These are phyloP conservation scores for Corynorhinus townsendii DNA, from an alignment of 2,113 vertebrate genomes.

Conservation along the genomic window DNA sequence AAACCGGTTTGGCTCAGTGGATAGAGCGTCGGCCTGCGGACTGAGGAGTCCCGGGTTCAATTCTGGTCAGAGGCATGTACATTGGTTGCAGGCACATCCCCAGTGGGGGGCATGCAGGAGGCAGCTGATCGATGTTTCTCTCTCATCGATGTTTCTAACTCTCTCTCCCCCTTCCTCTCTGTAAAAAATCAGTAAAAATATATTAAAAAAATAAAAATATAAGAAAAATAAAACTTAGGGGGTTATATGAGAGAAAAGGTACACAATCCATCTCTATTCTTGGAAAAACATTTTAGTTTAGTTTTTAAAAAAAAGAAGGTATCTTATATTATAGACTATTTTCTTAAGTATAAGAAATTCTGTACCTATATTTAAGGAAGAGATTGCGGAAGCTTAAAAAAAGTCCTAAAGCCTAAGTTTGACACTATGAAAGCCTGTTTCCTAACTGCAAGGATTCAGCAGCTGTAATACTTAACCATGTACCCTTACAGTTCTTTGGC, in stretches of 20 bases:
- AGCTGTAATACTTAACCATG: not conserved
- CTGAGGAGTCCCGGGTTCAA: no score
- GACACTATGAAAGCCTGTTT: not conserved
- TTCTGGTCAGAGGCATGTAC: no score
- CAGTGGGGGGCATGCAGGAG: no score
- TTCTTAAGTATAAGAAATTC: conserved; percentile 5
- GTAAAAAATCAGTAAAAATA: no score
- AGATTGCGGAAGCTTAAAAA: conserved; percentile 2
- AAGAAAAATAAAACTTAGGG: not conserved
- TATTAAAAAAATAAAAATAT: no score
- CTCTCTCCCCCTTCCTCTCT: no score
- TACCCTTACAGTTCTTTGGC: not conserved
- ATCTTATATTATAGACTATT: not conserved
- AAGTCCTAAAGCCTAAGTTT: not conserved
- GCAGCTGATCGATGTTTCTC: no score
- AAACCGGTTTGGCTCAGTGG: no score
- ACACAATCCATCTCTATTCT: not conserved
- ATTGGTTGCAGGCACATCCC: no score
- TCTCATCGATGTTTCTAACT: no score
- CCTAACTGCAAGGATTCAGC: not conserved
- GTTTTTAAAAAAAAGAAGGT: not conserved
- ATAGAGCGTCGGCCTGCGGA: no score
- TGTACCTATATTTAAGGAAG: not conserved
- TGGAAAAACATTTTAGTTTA: not conserved
- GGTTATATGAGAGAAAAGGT: not conserved